Percentiles rank a stretch among this genome's conserved stretches.
Evolutionary conservation across 2,113 vertebrate species (phyloP).

Genomic region (Emberiza fucata): DNA sequence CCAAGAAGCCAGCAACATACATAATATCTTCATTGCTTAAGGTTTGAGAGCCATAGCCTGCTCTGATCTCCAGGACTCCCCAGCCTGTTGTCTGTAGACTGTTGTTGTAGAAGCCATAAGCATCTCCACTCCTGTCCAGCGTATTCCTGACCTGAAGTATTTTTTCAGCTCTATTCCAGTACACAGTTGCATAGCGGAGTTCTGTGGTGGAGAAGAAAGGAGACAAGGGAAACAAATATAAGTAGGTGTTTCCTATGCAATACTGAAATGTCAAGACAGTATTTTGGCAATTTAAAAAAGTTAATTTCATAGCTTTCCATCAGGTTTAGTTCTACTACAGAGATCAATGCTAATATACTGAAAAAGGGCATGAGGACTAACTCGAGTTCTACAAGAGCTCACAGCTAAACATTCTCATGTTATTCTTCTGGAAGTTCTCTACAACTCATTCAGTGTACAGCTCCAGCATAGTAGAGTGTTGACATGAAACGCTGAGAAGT

Average conservation of each 20-base stretch:
- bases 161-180: slow-evolving; percentile 79
- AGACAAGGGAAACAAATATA: neutral
- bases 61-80: slow-evolving; percentile 85
- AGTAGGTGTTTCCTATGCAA: neutral
- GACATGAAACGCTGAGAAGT: neutral
- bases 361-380: neutral
- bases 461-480: neutral
- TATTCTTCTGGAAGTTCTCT: neutral
- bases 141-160: slow-evolving; percentile 71
- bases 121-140: slow-evolving; percentile 80
- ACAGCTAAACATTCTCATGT: neutral
- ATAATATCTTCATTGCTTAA: slow-evolving; percentile 80
- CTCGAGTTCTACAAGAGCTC: neutral
- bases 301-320: neutral
- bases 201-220: slow-evolving; percentile 35
- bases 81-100: slow-evolving; percentile 80
- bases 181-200: slow-evolving; percentile 76
- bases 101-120: slow-evolving; percentile 87
- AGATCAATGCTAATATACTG: neutral
- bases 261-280: neutral
- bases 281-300: neutral
- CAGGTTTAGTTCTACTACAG: neutral
- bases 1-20: slow-evolving; percentile 87
- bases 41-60: slow-evolving; percentile 79
- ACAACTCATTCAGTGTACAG: neutral